A percentile compares a stretch with the other conserved stretches of the same genome.
Conservation (phyloP, 2,113 vertebrate genomes). For the Cyprinodon variegatus region DNA sequence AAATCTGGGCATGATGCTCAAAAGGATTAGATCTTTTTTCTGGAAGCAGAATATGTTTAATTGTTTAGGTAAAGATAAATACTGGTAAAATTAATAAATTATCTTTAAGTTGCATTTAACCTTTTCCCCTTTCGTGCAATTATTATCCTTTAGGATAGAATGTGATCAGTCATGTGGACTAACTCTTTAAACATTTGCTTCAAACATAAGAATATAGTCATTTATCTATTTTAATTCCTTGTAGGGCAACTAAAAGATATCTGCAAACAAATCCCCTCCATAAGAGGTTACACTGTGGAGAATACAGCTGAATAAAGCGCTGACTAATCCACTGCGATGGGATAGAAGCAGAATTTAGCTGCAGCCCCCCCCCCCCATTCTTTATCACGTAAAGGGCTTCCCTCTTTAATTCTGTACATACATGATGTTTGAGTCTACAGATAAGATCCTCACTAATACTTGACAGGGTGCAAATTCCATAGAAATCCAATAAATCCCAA, state of each 20-base stretch:
- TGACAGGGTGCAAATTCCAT: neutral
- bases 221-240: neutral
- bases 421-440: neutral
- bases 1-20: neutral
- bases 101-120: neutral
- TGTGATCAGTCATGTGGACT: neutral
- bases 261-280: neutral
- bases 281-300: constrained; percentile 9
- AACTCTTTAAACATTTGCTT: neutral
- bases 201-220: neutral
- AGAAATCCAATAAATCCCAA: neutral
- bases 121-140: neutral
- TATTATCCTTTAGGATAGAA: neutral
- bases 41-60: neutral
- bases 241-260: neutral
- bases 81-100: neutral
- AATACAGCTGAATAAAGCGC: constrained; percentile 40
- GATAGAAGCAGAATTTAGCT: constrained; percentile 34
- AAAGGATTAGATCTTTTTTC: neutral
- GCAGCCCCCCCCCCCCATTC: constrained; percentile 9
- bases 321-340: constrained; percentile 48
- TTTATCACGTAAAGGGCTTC: constrained; percentile 15
- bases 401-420: constrained; percentile 9
- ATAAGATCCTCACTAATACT: neutral
- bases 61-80: neutral